These are phyloP conservation scores for Stylophora pistillata DNA, from an alignment of 64 coral and sea anemone genomes.

Conservation along the genomic window DNA sequence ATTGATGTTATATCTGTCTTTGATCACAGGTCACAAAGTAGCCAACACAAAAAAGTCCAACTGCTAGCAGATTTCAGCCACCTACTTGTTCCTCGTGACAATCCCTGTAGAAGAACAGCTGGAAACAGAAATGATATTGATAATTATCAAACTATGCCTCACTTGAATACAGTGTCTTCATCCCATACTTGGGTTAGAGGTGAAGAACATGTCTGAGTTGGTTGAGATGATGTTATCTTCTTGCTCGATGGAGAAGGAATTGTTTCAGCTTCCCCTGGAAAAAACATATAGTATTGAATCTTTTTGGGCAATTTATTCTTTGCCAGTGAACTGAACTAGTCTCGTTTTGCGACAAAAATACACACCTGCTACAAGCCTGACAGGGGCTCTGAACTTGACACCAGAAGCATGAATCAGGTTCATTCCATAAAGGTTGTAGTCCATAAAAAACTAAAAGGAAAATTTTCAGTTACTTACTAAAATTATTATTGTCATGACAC, in stretches of 20 bases:
- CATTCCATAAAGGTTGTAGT: conserved; percentile 99
- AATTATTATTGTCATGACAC: not conserved
- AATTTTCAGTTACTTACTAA: not conserved
- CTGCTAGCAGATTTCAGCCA: no score
- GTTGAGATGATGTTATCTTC: not conserved
- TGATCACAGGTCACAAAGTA: no score
- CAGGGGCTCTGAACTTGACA: conserved; percentile 77
- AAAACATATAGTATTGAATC: not conserved
- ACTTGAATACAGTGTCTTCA: conserved; percentile 24
- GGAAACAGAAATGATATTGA: no score
- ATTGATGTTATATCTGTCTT: no score
- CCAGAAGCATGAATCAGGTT: conserved; percentile 77
- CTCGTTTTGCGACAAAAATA: not conserved
- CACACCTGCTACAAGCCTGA: conserved; percentile 56
- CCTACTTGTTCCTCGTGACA: no score
- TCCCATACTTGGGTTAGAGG: conserved; percentile 12
- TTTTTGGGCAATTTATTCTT: not conserved
- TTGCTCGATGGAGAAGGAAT: not conserved
- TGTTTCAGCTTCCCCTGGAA: not conserved
- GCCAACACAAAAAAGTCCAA: no score
- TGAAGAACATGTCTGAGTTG: not conserved
- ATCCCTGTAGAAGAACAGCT: no score
- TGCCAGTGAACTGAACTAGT: not conserved
- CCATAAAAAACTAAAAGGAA: conserved; percentile 88
- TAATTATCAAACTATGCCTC: not conserved